Base-by-base conservation (phyloP, 2,113 vertebrate genomes). In the Kryptolebias marmoratus region DNA sequence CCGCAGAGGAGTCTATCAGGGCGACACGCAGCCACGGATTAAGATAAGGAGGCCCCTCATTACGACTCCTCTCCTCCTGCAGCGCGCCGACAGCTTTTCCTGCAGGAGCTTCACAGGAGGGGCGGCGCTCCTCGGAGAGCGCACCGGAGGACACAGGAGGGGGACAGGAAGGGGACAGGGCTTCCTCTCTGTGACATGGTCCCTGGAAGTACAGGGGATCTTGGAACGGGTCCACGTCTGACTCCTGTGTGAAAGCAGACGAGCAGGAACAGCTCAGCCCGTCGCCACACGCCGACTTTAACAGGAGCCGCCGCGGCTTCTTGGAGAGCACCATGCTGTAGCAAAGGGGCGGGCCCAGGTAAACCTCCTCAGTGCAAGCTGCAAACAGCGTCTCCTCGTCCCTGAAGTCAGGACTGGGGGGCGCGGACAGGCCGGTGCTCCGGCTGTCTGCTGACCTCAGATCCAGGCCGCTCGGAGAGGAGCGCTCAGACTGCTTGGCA, bases 371-470 rank as follows among this genome's bases (percentile, higher is more conserved):
- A 5, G 94, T 94, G 81, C 95, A 98, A 52, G 95, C 95, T 73
- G 96, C 90, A 78, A 96, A 96, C 87, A 98, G 96, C 9, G 91
- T 94, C 85, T 96, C 96, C 64, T 96, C 95, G 11, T 97, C 96
- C 28, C 79, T 73, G 63, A 93, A 83, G 82, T 96, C 95, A 11
- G 91, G 95, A 61, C 95, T 96, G 52, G 90, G 92, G 2, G 91
- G 89, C 13, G 88, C 50, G 0, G 84, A 73, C 0, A 28, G 47
- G 2, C 39, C 39, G 39, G 39, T 10, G 10, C 39, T 7, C 32
- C 2, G 12, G 7, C 9, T 0, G 22, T 12, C 50, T 11, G 57
- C 14, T n/a, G 14, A 15, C 30, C 49, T 52, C 22, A 84, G 18
- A 36, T 79, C 72, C 0, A 81, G 65, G 15, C 49, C 0, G 0